These are phyloP conservation scores for Myotis brandtii DNA, from an alignment of 2,113 vertebrate species.

Conservation along the genomic window DNA sequence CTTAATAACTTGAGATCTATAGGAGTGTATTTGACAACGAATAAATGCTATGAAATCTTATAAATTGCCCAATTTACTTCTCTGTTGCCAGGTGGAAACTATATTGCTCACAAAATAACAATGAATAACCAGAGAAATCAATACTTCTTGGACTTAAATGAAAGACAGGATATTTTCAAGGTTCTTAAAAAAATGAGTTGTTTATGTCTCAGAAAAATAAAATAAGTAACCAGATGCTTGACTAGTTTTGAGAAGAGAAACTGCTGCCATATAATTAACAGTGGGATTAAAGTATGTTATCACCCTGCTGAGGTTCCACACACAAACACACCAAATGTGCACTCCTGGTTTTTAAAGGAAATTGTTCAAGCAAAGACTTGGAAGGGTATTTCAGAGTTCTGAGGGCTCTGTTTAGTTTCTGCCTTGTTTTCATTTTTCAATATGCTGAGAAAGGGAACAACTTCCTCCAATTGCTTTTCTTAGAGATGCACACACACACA, in stretches of 20 bases:
- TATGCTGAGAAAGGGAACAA: not conserved
- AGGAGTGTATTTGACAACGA: conserved; percentile 50
- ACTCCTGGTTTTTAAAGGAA: not conserved
- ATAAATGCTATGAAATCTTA: conserved; percentile 81
- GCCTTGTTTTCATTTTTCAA: not conserved
- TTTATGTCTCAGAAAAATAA: conserved; percentile 8
- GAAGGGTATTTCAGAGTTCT: not conserved
- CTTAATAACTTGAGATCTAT: conserved; percentile 86
- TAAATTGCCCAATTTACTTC: conserved; percentile 89
- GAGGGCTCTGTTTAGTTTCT: not conserved
- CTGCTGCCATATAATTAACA: conserved; percentile 13
- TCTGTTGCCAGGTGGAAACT: conserved; percentile 78
- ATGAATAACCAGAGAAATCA: conserved; percentile 86
- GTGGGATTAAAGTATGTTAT: conserved; percentile 1
- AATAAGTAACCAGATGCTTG: not conserved
- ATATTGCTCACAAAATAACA: conserved; percentile 80
- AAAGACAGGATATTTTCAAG: conserved; percentile 84
- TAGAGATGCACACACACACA: not conserved
- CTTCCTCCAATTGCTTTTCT: not conserved
- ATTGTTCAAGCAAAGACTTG: not conserved
- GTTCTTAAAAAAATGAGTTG: conserved; percentile 73
- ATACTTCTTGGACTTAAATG: conserved; percentile 87
- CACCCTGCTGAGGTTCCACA: not conserved
- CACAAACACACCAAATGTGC: not conserved
- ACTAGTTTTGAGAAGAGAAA: not conserved